A percentile compares a stretch with the other conserved stretches of the same genome.
phyloP scores from a whole-genome alignment of 2,113 vertebrate species.

The Osmerus eperlanus region DNA sequence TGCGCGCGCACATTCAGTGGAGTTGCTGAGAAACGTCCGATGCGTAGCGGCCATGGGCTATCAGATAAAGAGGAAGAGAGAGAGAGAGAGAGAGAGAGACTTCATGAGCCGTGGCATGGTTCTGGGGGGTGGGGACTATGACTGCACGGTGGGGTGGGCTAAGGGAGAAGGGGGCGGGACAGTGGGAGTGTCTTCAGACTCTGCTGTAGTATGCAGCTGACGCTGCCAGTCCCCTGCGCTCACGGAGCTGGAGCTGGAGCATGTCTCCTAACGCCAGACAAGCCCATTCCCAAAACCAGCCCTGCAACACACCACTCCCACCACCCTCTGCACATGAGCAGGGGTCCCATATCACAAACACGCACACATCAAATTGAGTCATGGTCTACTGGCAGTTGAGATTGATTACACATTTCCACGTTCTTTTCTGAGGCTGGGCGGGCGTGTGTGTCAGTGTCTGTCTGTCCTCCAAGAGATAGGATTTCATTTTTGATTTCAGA shows the following conservation, averaged over 20 bases:
- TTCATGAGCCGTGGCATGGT: neutral
- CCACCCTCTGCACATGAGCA: neutral
- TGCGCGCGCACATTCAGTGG: neutral
- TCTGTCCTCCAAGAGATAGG: neutral
- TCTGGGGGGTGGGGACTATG: neutral
- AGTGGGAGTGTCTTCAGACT: neutral
- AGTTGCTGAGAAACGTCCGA: neutral
- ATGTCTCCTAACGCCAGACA: too few species aligned
- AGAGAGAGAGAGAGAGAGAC: neutral
- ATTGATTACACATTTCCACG: slow-evolving; percentile 43
- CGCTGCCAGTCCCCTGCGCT: slow-evolving; percentile 7
- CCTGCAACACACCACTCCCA: neutral
- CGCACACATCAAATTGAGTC: neutral
- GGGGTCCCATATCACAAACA: neutral
- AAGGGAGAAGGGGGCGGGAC: neutral
- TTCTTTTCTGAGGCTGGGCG: neutral
- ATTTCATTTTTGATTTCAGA: too few species aligned
- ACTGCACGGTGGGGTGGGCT: neutral
- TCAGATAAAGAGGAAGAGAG: neutral
- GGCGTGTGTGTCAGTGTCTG: neutral
- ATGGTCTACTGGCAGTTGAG: neutral
- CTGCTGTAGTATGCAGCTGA: slow-evolving; percentile 26
- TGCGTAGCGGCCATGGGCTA: neutral
- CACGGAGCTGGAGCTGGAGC: slow-evolving; percentile 9
- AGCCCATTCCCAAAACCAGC: too few species aligned